Evolutionary conservation across 2,113 vertebrate genomes (phyloP), one percentile per base, ranked within the genome.

Genomic region (Eretmochelys imbricata): DNA sequence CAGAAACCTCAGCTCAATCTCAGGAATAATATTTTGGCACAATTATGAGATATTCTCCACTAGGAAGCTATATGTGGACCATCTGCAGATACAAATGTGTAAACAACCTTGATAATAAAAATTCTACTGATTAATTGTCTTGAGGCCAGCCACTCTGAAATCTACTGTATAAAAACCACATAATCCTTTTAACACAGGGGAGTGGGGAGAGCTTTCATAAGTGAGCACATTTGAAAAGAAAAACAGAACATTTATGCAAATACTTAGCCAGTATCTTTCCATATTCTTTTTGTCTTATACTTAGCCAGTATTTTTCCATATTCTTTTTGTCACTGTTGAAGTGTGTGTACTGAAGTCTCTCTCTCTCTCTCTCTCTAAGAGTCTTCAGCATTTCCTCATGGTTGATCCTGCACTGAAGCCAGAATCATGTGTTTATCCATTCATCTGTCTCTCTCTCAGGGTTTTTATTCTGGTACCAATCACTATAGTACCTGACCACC

Each of bases 401-500:
- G 12, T 19, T 72, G 7, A 42, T 22, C 4, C 16, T n/a, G n/a
- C 69, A 42, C 17, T 10, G 27, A 88, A 55, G 54, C 5, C 6
- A 42, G 50, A 51, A 88, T 90, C 9, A 22, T 8, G 1, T 3
- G 5, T 51, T 81, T 46, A 84, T 72, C 46, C 35, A 27, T 27
- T 54, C 51, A n/a, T 54, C 13, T 59, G 2, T 13, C 78, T 42
- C 80, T 42, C 80, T 22, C 59, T 62, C 59, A 10, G 24, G 6
- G 27, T 16, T 88, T 88, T 82, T 31, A 27, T 79, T 78, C 16
- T 53, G 22, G 1, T 0, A 59, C 24, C 19, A 49, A 75, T 76
- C 5, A 5, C 14, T 69, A 4, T 1, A 0, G 38, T 38, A 38
- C 5, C 76, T 0, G 0, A 2, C 1, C 0, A 0, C 16, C 48